Base-by-base conservation (phyloP, 2,797 vertebrate genomes). In the Notamacropus eugenii region DNA sequence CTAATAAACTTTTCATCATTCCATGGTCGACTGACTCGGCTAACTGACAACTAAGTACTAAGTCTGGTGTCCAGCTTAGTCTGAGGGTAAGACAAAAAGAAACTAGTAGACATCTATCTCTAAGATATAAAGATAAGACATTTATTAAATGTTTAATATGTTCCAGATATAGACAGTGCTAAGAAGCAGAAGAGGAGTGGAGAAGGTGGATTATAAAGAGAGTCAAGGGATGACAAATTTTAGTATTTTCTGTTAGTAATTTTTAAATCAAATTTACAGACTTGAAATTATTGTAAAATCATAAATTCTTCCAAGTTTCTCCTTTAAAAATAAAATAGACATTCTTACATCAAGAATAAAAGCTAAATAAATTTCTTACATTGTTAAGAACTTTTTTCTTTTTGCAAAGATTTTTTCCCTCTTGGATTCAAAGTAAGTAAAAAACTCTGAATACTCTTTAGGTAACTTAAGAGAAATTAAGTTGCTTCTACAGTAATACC, bases 401-500 rank as follows among this genome's bases (percentile, higher is more conserved):
- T 90, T 11, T 14, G 52, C 50, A 90, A 74, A 40, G 62, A 6
- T 74, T 74, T 46, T 46, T 46, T 24, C 8, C 22, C 14, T 87
- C 22, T 87, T 46, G 74, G 40, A 87, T 54, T 29, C 54, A 93
- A 93, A 31, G 52, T 58, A 59, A 97, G 55, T n/a, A 55, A 13
- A 50, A 0, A n/a, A 46, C 29, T 0, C 92, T 96, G 91, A 91
- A 50, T 94, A 90, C 29, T 92, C 0, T n/a, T 11, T 50, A 94
- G 93, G 4, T 1, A 90, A 19, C 46, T 90, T 90, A 90, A 95
- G 52, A 52, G 55, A 57, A 58, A 55, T 95, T 54, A 46, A 97
- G 10, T 46, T 93, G 54, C 92, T 97, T 94, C 46, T 93, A 87
- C 92, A 92, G 58, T 95, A 94, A 96, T 29, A 54, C 74, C 92